Evolutionary conservation across 1,140 invertebrate genomes (phyloP).

Genomic region (Drosophila sechellia): DNA sequence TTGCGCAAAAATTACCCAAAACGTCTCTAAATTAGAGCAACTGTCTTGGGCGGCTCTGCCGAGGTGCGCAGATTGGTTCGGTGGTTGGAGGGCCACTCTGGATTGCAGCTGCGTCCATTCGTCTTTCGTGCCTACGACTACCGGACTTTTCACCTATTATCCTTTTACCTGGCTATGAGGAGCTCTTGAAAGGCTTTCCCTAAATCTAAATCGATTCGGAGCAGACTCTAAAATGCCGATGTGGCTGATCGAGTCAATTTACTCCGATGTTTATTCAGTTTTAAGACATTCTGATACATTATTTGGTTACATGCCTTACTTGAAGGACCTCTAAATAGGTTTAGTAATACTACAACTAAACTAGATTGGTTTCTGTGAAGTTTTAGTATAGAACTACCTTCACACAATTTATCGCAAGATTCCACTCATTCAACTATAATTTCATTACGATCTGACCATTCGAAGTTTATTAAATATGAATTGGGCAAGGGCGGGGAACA

Average conservation of each 20-base stretch:
- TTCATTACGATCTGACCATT: slow-evolving; percentile 14
- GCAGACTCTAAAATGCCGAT: background rate
- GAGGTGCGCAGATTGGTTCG: slow-evolving; percentile 5
- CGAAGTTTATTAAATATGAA: slow-evolving; percentile 66
- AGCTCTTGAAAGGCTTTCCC: slow-evolving; percentile 14
- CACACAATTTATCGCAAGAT: background rate
- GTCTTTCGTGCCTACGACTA: slow-evolving; percentile 1
- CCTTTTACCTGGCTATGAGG: slow-evolving; percentile 55
- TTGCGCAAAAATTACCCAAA: slow-evolving; percentile 60
- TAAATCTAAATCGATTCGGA: slow-evolving; percentile 2
- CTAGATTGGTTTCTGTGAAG: too few relatives aligned
- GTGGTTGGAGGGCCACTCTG: slow-evolving; percentile 28
- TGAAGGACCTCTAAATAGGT: too few relatives aligned
- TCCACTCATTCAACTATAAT: background rate
- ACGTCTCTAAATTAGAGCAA: slow-evolving; percentile 70
- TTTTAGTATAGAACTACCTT: background rate
- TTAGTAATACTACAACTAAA: too few relatives aligned
- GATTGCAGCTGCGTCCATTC: slow-evolving; percentile 19
- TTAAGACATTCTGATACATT: background rate
- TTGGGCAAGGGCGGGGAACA: slow-evolving; percentile 31
- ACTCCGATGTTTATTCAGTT: background rate
- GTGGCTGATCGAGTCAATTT: background rate
- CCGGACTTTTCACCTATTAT: slow-evolving; percentile 56
- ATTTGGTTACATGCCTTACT: too few relatives aligned
- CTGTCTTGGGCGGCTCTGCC: slow-evolving; percentile 16